These are phyloP conservation scores for Etheostoma perlongum DNA, from an alignment of 2,797 vertebrate species.

Conservation along the genomic window DNA sequence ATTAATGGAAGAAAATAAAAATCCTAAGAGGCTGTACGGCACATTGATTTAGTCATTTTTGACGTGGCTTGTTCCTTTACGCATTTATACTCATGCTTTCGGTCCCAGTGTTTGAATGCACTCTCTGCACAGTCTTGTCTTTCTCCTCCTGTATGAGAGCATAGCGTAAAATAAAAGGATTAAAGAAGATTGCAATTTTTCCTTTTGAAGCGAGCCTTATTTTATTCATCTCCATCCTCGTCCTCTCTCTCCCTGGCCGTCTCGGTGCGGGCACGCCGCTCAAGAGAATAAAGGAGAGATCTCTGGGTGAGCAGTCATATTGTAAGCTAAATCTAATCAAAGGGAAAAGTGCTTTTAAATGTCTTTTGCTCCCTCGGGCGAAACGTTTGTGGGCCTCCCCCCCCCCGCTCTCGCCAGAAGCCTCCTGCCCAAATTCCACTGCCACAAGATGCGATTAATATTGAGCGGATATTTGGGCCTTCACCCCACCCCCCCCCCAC, in stretches of 20 bases:
- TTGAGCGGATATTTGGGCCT: conserved; percentile 80
- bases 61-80: conserved; percentile 50
- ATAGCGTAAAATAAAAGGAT: conserved; percentile 57
- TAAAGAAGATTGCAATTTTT: conserved; percentile 60
- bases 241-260: conserved; percentile 29
- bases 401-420: conserved; percentile 48
- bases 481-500: conserved; percentile 77
- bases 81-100: conserved; percentile 64
- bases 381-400: conserved; percentile 66
- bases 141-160: conserved; percentile 49
- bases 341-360: conserved; percentile 85
- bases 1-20: conserved; percentile 70
- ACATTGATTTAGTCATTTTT: conserved; percentile 75
- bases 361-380: conserved; percentile 80
- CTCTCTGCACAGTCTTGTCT: conserved; percentile 44
- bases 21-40: conserved; percentile 48
- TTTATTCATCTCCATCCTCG: conserved; percentile 55
- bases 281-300: conserved; percentile 67
- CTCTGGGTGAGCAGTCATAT: conserved; percentile 70
- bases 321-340: conserved; percentile 83
- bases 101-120: conserved; percentile 64
- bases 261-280: conserved; percentile 45
- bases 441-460: conserved; percentile 90
- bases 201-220: conserved; percentile 55
- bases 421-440: conserved; percentile 67